These are phyloP conservation scores for Dicranocentrus wangi DNA, from an alignment of 2,888 invertebrate species.

Conservation along the genomic window DNA sequence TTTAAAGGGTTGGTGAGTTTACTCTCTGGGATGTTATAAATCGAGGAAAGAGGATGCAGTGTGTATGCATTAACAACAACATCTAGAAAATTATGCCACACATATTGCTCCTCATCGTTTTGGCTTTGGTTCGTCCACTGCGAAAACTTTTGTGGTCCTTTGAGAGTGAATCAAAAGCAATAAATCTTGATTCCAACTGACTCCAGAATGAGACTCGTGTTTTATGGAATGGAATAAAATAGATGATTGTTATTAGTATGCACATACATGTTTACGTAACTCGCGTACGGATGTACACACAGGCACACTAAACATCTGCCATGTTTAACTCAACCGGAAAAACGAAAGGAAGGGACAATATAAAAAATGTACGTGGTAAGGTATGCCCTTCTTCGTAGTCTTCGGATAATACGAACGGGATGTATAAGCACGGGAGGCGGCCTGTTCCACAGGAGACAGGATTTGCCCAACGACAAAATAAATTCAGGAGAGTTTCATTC, in stretches of 20 bases:
- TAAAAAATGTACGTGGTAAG: conserved; percentile 22
- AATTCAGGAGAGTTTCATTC: conserved; percentile 22
- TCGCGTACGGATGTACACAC: conserved; percentile 36
- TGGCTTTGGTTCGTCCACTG: conserved; percentile 26
- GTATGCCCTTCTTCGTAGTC: too few relatives aligned
- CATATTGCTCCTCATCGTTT: conserved; percentile 20
- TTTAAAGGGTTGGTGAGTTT: neutral
- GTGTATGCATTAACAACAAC: too few relatives aligned
- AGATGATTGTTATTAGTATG: conserved; percentile 70
- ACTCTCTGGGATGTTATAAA: neutral
- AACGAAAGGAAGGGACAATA: conserved; percentile 47
- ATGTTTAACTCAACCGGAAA: conserved; percentile 56
- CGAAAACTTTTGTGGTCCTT: conserved; percentile 53
- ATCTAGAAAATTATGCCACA: conserved; percentile 36
- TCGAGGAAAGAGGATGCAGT: neutral
- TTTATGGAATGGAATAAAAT: conserved; percentile 72
- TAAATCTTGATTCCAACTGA: conserved; percentile 70
- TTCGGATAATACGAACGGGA: too few relatives aligned
- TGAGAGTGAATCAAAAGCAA: conserved; percentile 64
- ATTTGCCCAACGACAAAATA: conserved; percentile 13
- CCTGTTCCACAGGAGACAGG: conserved; percentile 3
- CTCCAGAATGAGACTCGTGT: conserved; percentile 68
- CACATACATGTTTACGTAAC: conserved; percentile 44
- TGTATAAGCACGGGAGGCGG: neutral
- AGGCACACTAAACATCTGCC: conserved; percentile 44